Conservation (phyloP, 2,888 invertebrate genomes). For the Papilio demoleus region DNA sequence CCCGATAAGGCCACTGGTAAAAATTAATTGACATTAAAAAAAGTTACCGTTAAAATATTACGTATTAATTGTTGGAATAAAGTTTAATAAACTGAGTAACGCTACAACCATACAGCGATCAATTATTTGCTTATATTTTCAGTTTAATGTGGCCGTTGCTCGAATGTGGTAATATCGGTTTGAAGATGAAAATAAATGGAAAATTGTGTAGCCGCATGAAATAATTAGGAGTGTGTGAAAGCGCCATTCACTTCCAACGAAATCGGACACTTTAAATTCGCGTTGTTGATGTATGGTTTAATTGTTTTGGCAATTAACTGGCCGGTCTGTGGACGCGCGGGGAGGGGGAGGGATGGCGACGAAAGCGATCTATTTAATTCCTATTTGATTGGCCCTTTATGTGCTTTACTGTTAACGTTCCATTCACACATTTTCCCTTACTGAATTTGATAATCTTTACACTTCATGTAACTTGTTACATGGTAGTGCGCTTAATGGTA, state of each 20-base stretch:
- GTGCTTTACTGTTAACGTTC: neutral
- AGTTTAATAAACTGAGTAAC: constrained; percentile 1
- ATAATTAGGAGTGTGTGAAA: constrained; percentile 56
- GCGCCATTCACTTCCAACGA: constrained; percentile 50
- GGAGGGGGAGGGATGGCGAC: constrained; percentile 45
- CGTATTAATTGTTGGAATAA: neutral
- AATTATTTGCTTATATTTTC: constrained; percentile 25
- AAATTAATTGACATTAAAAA: neutral
- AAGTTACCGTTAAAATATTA: neutral
- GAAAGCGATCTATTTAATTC: constrained; percentile 48
- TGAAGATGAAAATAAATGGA: constrained; percentile 53
- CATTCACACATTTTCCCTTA: neutral
- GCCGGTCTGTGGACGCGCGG: constrained; percentile 40
- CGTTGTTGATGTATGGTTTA: constrained; percentile 69
- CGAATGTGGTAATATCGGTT: constrained; percentile 39
- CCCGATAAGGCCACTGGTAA: too few relatives aligned
- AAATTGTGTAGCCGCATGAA: constrained; percentile 50
- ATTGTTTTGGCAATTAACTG: constrained; percentile 76
- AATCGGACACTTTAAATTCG: constrained; percentile 62
- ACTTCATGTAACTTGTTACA: neutral
- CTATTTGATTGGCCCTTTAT: constrained; percentile 38
- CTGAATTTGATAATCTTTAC: neutral
- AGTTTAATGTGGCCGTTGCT: neutral
- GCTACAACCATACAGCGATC: neutral
- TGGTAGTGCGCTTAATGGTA: too few relatives aligned